phyloP scores from a whole-genome alignment of 2,888 invertebrate species.

The Tinea pellionella region DNA sequence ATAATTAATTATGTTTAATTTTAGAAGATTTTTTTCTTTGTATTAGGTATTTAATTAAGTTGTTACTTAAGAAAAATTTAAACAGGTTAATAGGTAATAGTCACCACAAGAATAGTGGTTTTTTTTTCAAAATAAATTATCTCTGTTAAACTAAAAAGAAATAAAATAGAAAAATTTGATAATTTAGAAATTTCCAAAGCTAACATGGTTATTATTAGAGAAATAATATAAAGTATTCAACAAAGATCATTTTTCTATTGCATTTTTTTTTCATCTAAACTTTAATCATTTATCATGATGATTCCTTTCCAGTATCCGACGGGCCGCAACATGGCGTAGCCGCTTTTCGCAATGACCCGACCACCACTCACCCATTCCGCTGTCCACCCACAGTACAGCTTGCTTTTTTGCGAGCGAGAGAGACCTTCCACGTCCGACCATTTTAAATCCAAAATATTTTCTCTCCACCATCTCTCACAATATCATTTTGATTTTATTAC shows the following conservation, averaged over 20 bases:
- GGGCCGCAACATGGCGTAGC: constrained; percentile 50
- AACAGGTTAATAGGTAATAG: too few species aligned
- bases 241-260: neutral
- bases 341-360: constrained; percentile 21
- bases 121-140: too few species aligned
- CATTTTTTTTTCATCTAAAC: neutral
- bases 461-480: constrained; percentile 19
- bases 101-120: too few species aligned
- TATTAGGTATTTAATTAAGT: too few species aligned
- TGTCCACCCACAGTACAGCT: constrained; percentile 32
- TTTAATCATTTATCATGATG: constrained; percentile 14
- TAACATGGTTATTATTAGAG: too few species aligned
- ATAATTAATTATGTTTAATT: too few species aligned
- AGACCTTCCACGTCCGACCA: constrained; percentile 52
- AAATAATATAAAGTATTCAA: neutral
- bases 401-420: constrained; percentile 68
- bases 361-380: constrained; percentile 28
- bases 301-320: constrained; percentile 6
- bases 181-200: too few species aligned
- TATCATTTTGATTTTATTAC: constrained; percentile 19
- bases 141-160: too few species aligned
- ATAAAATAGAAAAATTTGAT: too few species aligned
- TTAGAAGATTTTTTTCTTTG: too few species aligned
- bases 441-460: constrained; percentile 68
- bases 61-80: too few species aligned